Evolutionary conservation across 2,888 invertebrate genomes (phyloP).

Genomic region (Alsophila aescularia): DNA sequence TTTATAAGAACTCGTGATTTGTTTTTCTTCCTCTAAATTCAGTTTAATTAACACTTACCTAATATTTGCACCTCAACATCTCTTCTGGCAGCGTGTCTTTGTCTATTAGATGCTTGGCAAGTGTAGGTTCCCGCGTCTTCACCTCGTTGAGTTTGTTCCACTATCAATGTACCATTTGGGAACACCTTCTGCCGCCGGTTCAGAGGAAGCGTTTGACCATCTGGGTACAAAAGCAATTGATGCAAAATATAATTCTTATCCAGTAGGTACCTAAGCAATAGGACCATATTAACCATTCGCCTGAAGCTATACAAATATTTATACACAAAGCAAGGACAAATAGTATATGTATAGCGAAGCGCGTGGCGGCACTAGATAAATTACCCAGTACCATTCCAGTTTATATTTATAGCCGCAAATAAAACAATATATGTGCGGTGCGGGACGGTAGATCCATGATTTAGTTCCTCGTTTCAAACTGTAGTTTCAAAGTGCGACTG

Average conservation of each 20-base stretch:
- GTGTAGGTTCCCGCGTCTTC: conserved; percentile 96
- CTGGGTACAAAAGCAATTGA: conserved; percentile 70
- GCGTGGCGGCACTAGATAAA: conserved; percentile 11
- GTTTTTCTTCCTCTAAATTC: not conserved
- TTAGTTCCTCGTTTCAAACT: conserved; percentile 35
- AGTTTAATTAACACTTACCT: conserved; percentile 70
- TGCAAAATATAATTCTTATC: not conserved
- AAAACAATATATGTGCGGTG: conserved; percentile 26
- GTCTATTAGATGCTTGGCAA: conserved; percentile 94
- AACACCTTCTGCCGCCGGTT: conserved; percentile 94
- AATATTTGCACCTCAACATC: conserved; percentile 90
- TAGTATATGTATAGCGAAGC: conserved; percentile 7
- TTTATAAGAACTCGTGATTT: conserved; percentile 1
- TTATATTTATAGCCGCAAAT: conserved; percentile 25
- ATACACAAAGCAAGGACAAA: not conserved
- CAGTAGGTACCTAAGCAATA: not conserved
- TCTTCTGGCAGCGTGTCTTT: conserved; percentile 90
- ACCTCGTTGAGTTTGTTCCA: conserved; percentile 92
- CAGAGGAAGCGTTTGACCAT: conserved; percentile 93
- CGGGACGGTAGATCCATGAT: conserved; percentile 19
- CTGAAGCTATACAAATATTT: conserved; percentile 2
- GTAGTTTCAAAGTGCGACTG: conserved; percentile 40
- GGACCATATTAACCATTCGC: not conserved
- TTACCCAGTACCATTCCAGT: conserved; percentile 22
- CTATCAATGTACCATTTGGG: conserved; percentile 93